Percentiles rank a stretch among this genome's conserved stretches.
Conservation (phyloP, 2,888 invertebrate genomes). For the Diloba caeruleocephala region DNA sequence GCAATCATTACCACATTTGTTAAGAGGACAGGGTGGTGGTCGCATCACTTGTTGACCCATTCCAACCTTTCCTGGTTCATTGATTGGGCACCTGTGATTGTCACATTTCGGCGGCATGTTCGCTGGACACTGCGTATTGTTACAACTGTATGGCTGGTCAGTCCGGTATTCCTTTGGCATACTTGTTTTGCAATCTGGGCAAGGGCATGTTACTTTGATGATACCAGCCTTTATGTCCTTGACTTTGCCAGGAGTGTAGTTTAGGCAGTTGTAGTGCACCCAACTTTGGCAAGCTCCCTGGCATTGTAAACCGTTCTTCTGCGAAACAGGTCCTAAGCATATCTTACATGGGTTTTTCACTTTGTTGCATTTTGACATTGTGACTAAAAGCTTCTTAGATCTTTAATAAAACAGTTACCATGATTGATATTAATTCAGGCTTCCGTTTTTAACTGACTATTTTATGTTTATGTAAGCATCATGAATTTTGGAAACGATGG, state of each 20-base stretch:
- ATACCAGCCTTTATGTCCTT: conserved; percentile 75
- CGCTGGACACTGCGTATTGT: conserved; percentile 70
- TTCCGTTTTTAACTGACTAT: conserved; percentile 21
- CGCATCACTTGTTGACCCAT: fast-evolving
- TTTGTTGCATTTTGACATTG: conserved; percentile 70
- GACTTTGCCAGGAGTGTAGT: conserved; percentile 79
- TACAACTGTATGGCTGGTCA: conserved; percentile 69
- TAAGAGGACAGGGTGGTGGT: conserved; percentile 48
- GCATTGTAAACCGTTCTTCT: conserved; percentile 75
- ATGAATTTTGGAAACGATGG: conserved; percentile 21
- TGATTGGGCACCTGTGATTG: conserved; percentile 57
- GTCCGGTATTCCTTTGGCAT: conserved; percentile 68
- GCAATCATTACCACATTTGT: conserved; percentile 62
- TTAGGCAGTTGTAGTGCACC: conserved; percentile 77
- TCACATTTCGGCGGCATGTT: conserved; percentile 67
- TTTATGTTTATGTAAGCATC: conserved; percentile 12
- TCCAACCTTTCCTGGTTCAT: conserved; percentile 26
- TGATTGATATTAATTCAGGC: conserved; percentile 22
- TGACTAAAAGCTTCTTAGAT: conserved; percentile 36
- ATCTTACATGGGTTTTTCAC: conserved; percentile 79
- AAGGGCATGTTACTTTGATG: conserved; percentile 78
- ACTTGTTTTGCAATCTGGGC: conserved; percentile 75
- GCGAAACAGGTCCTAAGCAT: conserved; percentile 69
- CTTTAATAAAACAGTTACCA: conserved; percentile 30
- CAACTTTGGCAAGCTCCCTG: conserved; percentile 76